These are phyloP conservation scores for Drosophila arawakana DNA, from an alignment of 1,140 invertebrate species.

Conservation along the genomic window DNA sequence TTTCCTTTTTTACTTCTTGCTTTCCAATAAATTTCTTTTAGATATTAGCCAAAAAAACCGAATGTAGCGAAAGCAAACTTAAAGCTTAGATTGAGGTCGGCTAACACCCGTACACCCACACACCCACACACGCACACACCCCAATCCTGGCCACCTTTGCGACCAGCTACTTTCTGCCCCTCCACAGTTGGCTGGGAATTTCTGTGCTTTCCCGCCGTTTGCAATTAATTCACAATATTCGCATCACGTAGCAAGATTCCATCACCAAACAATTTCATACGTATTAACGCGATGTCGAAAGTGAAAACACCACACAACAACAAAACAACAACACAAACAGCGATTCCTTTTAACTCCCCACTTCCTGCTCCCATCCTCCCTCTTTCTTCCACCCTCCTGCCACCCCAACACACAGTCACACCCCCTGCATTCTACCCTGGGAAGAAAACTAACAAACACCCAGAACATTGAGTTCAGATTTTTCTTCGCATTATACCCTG, in stretches of 20 bases:
- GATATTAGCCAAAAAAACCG: background rate
- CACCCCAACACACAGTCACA: background rate
- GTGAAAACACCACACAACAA: conserved; percentile 55
- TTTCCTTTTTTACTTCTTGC: background rate
- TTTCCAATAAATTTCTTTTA: background rate
- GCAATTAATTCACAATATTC: conserved; percentile 79
- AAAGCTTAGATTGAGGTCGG: conserved; percentile 25
- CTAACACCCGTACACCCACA: too few relatives aligned
- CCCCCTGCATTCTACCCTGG: background rate
- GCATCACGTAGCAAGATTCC: conserved; percentile 73
- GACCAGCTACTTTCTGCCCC: background rate
- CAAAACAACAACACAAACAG: conserved; percentile 18
- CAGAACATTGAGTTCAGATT: conserved; percentile 13
- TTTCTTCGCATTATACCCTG: background rate
- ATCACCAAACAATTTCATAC: conserved; percentile 83
- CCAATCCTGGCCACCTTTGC: too few relatives aligned
- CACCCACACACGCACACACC: too few relatives aligned
- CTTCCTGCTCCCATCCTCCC: background rate
- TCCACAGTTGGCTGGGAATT: background rate
- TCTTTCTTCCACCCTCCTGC: background rate
- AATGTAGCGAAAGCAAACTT: conserved; percentile 5
- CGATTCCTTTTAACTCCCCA: background rate
- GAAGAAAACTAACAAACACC: conserved; percentile 11
- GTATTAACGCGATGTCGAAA: conserved; percentile 79
- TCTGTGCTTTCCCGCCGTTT: conserved; percentile 45